Conservation (phyloP, 1,140 invertebrate species). For the Nephotettix cincticeps region DNA sequence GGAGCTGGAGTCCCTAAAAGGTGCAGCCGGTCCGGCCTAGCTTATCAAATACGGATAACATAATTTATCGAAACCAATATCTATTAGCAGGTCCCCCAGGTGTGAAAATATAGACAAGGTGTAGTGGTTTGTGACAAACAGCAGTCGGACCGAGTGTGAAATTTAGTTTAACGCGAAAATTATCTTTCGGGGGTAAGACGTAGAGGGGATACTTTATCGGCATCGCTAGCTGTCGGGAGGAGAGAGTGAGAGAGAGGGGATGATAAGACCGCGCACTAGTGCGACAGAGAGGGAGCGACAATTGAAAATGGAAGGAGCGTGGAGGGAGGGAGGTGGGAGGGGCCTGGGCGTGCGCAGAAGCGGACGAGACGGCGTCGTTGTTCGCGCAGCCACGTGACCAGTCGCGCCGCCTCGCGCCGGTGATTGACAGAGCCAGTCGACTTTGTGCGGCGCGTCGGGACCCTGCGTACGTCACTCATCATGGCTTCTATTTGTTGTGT, state of each 20-base stretch:
- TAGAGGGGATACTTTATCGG: constrained; percentile 23
- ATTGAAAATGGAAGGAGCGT: constrained; percentile 16
- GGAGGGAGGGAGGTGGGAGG: constrained; percentile 5
- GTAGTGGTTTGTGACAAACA: constrained; percentile 11
- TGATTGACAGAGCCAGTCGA: constrained; percentile 22
- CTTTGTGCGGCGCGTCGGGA: not conserved
- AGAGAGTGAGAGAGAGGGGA: constrained; percentile 3
- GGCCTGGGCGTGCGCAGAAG: constrained; percentile 9
- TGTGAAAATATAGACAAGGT: constrained; percentile 12
- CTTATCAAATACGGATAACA: constrained; percentile 4
- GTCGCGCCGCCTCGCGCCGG: constrained; percentile 12
- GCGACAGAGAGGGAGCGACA: constrained; percentile 3
- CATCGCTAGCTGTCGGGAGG: not conserved
- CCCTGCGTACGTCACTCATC: not conserved
- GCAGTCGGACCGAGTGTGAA: constrained; percentile 12
- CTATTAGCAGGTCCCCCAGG: constrained; percentile 9
- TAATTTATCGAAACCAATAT: constrained; percentile 13
- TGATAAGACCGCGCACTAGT: not conserved
- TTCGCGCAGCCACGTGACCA: constrained; percentile 16
- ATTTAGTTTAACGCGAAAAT: constrained; percentile 27
- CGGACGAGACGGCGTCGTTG: not conserved
- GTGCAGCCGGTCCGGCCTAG: too few species aligned
- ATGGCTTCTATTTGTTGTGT: not conserved
- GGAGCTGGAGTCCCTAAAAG: too few species aligned
- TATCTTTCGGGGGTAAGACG: constrained; percentile 15